Evolutionary conservation across 2,797 vertebrate genomes (phyloP).

Genomic region (Pyrrhura leucotis): DNA sequence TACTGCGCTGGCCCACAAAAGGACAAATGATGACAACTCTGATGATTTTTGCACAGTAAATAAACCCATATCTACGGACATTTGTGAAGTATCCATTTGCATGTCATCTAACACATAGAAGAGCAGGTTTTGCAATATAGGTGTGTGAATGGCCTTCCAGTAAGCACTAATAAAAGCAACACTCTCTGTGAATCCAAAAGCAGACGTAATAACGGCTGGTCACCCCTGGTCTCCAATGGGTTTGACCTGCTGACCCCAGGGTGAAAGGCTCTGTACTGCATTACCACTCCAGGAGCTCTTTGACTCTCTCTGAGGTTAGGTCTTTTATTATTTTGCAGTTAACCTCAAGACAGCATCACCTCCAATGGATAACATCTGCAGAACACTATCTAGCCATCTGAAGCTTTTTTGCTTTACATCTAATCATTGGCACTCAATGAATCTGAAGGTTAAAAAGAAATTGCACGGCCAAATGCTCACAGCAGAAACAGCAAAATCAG

Average conservation of each 20-base stretch:
- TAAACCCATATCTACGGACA: background rate
- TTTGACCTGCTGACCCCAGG: conserved; percentile 60
- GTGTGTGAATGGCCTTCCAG: background rate
- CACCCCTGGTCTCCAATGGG: conserved; percentile 33
- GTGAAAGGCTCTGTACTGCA: conserved; percentile 62
- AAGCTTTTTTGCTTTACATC: conserved; percentile 31
- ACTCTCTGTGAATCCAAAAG: background rate
- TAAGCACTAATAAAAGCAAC: conserved; percentile 21
- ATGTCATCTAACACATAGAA: background rate
- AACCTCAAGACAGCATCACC: conserved; percentile 33
- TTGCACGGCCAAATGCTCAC: background rate
- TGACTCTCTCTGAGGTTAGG: background rate
- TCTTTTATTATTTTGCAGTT: conserved; percentile 58
- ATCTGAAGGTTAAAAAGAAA: conserved; percentile 46
- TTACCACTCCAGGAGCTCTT: conserved; percentile 49
- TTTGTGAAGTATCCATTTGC: background rate
- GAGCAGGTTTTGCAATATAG: background rate
- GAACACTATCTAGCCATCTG: conserved; percentile 33
- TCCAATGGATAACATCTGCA: conserved; percentile 64
- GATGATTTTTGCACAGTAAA: background rate
- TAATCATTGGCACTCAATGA: conserved; percentile 61
- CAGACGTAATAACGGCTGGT: conserved; percentile 32
- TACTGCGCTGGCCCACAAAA: background rate
- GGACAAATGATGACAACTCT: background rate
- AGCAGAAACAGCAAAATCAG: background rate